Evolutionary conservation across 2,113 vertebrate species (phyloP).

Genomic region (Campylorhamphus procurvoides): DNA sequence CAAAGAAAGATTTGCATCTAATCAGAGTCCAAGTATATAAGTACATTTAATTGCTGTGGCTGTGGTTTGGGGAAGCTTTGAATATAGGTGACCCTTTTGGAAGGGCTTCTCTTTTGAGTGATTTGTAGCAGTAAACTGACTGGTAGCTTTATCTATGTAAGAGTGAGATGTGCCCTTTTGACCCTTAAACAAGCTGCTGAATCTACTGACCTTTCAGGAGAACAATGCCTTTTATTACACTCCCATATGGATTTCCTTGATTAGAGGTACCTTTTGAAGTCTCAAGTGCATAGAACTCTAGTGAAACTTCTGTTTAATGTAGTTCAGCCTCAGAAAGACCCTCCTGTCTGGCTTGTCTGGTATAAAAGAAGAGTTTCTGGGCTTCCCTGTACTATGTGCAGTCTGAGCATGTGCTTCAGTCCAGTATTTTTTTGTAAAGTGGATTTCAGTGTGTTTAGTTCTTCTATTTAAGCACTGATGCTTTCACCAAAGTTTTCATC

Average conservation of each 20-base stretch:
- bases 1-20: not conserved
- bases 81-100: not conserved
- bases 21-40: not conserved
- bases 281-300: not conserved
- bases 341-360: not conserved
- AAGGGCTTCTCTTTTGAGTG: not conserved
- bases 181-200: not conserved
- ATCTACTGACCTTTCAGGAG: not conserved
- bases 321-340: not conserved
- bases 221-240: not conserved
- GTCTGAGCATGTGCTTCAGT: not conserved
- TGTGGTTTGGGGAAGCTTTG: not conserved
- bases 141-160: not conserved
- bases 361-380: not conserved
- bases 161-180: not conserved
- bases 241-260: not conserved
- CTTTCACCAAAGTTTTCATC: not conserved
- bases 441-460: not conserved
- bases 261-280: not conserved
- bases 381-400: not conserved
- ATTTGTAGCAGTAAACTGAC: not conserved
- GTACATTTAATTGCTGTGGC: not conserved
- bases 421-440: not conserved
- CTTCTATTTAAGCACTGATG: not conserved
- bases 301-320: not conserved